phyloP scores from a whole-genome alignment of 2,888 invertebrate genomes.

The Drosophila colorata region DNA sequence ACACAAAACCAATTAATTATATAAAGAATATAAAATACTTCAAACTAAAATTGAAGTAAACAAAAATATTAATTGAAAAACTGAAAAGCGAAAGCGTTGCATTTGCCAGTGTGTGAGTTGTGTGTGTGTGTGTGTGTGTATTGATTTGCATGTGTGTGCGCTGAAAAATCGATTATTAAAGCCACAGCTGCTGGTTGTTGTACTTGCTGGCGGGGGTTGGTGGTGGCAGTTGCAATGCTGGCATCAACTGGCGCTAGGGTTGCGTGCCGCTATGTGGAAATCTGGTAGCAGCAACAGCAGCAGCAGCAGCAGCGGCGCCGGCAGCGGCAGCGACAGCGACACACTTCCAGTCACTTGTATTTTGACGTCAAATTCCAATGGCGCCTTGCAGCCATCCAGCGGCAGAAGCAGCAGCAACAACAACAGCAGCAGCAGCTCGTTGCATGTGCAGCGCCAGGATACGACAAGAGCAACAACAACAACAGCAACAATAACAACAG shows the following conservation, averaged over 20 bases:
- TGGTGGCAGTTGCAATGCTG: slow-evolving; percentile 57
- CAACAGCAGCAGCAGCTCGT: slow-evolving; percentile 44
- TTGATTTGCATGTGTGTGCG: slow-evolving; percentile 58
- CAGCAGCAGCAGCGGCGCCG: slow-evolving; percentile 27
- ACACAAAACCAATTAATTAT: not conserved
- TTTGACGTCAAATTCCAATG: slow-evolving; percentile 77
- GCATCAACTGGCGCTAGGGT: slow-evolving; percentile 51
- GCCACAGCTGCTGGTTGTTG: slow-evolving; percentile 72
- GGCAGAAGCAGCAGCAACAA: slow-evolving; percentile 33
- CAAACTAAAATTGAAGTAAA: not conserved
- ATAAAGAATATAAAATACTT: not conserved
- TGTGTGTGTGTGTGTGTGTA: slow-evolving; percentile 31
- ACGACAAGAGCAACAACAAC: slow-evolving; percentile 22
- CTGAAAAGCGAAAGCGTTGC: slow-evolving; percentile 62
- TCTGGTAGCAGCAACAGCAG: slow-evolving; percentile 34
- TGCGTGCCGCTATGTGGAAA: slow-evolving; percentile 77
- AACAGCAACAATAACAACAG: slow-evolving; percentile 38
- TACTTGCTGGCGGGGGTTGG: slow-evolving; percentile 40
- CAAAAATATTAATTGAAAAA: not conserved
- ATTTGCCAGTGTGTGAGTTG: slow-evolving; percentile 24
- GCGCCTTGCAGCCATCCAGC: slow-evolving; percentile 73
- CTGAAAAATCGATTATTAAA: slow-evolving; percentile 80
- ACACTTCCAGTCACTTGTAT: slow-evolving; percentile 80
- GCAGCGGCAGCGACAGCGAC: slow-evolving; percentile 61
- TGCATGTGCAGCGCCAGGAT: slow-evolving; percentile 74